A percentile compares a stretch with the other conserved stretches of the same genome.
These are phyloP conservation scores for Gymnoscopelus braueri DNA, from an alignment of 2,797 vertebrate species.

Conservation along the genomic window DNA sequence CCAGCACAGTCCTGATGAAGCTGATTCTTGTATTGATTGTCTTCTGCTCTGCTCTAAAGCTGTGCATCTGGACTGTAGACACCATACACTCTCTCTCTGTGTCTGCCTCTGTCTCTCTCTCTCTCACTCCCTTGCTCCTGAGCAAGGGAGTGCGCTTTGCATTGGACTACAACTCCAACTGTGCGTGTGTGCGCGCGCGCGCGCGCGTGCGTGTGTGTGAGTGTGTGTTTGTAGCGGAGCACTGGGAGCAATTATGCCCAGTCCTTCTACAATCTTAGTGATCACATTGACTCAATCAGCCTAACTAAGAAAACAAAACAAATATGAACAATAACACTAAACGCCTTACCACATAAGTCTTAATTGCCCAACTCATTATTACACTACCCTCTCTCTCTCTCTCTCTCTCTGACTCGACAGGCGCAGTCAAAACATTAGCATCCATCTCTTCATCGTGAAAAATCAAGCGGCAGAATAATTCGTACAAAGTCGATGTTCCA, in stretches of 20 bases:
- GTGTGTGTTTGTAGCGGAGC: constrained; percentile 47
- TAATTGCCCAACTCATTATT: constrained; percentile 68
- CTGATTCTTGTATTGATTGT: constrained; percentile 73
- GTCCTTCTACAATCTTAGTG: constrained; percentile 56
- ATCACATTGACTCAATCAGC: constrained; percentile 64
- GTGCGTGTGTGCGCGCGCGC: constrained; percentile 15
- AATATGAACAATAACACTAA: constrained; percentile 68
- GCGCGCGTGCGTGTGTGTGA: constrained; percentile 9
- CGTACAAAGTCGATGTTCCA: constrained; percentile 48
- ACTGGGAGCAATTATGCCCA: constrained; percentile 78
- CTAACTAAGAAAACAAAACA: constrained; percentile 64
- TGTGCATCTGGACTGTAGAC: constrained; percentile 69
- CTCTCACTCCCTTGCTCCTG: constrained; percentile 50
- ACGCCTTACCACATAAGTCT: constrained; percentile 61
- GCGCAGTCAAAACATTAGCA: constrained; percentile 30
- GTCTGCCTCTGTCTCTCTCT: too few relatives aligned
- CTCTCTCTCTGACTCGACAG: constrained; percentile 29
- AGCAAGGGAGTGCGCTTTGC: constrained; percentile 36
- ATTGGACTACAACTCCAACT: constrained; percentile 28
- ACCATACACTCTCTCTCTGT: constrained; percentile 61
- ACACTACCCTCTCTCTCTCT: constrained; percentile 30
- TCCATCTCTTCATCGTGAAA: constrained; percentile 44
- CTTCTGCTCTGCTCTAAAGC: constrained; percentile 61
- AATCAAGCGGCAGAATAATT: constrained; percentile 60
- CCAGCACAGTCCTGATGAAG: constrained; percentile 69